Base-by-base conservation (phyloP, 2,888 invertebrate species). In the Dryobotodes eremita region DNA sequence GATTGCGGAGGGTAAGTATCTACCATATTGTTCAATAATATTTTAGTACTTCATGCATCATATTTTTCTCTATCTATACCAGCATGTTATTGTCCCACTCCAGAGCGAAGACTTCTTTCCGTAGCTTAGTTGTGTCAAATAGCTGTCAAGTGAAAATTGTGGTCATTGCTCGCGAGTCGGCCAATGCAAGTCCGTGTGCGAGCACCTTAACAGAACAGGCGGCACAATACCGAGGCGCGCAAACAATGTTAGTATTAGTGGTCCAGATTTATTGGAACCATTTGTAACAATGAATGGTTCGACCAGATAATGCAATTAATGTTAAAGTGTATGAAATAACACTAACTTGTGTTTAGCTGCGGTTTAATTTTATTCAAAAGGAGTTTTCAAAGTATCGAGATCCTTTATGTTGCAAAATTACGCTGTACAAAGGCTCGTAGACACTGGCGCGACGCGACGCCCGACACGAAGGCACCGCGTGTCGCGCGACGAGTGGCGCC, bases 271-370 rank as follows among this genome's bases (percentile, higher is more conserved):
- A 79, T 79, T 70, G 75, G 71, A 7, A 15, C 84, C 72, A 83
- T 86, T 84, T 66, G 62, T 73, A 70, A 75, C 65, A 78, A 83
- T 83, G 86, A 83, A 82, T 74, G 82, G 64, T 57, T 74, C 50
- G 57, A 53, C 50, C 75, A 62, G 75, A 75, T 84, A 75, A 65
- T 75, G 72, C 65, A 72, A 74, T 75, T 72, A 83, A 84, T 78
- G 65, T 66, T 74, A 61, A 82, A 74, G 36, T 46, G 68, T 31
- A 57, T 82, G 57, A 64, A 71, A 74, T 64, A 68, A 85, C 36
- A 66, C 61, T 65, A 57, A 85, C 55, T 73, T 48, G 57, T 76
- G 36, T 61, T 71, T 80, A 71, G 53, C 20, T 31, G 36, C 8
- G 36, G 36, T 71, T 71, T 48, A 1, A 55, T 66, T 55, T 61